phyloP scores from a whole-genome alignment of 2,797 vertebrate species.

The Meriones psammophilus region DNA sequence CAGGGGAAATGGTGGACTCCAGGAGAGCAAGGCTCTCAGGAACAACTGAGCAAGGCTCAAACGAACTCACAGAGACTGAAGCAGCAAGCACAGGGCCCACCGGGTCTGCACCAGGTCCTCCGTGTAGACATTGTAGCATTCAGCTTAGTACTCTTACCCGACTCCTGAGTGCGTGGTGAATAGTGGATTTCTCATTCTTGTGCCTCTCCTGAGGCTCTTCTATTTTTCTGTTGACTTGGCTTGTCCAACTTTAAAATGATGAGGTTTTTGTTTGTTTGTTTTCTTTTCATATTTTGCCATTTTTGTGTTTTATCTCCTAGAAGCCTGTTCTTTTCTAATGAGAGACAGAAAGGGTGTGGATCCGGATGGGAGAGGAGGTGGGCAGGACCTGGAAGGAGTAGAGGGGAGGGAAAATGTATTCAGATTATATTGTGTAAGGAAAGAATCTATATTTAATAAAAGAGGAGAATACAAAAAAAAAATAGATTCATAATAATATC shows the following conservation, averaged over 20 bases:
- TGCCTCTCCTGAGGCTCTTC: not conserved
- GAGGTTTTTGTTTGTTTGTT: not conserved
- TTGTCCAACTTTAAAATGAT: not conserved
- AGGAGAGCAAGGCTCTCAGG: not conserved
- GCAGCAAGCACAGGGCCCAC: not conserved
- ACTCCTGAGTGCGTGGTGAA: not conserved
- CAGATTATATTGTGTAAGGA: not conserved
- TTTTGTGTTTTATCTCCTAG: not conserved
- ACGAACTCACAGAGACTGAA: too few relatives aligned
- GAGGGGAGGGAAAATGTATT: not conserved
- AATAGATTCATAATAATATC: not conserved
- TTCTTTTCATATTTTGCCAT: not conserved
- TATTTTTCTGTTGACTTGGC: not conserved
- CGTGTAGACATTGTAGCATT: too few relatives aligned
- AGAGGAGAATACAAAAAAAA: too few relatives aligned
- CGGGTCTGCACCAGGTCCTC: not conserved
- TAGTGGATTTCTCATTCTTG: not conserved
- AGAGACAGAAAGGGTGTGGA: not conserved
- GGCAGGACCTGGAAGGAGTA: not conserved
- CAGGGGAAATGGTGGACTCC: not conserved
- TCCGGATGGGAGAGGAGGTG: not conserved
- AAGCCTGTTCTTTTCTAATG: not conserved
- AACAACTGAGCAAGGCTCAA: not conserved
- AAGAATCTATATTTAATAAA: not conserved
- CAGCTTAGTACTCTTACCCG: not conserved